These are phyloP conservation scores for Cephus sareptanus DNA, from an alignment of 2,888 invertebrate genomes.

Conservation along the genomic window DNA sequence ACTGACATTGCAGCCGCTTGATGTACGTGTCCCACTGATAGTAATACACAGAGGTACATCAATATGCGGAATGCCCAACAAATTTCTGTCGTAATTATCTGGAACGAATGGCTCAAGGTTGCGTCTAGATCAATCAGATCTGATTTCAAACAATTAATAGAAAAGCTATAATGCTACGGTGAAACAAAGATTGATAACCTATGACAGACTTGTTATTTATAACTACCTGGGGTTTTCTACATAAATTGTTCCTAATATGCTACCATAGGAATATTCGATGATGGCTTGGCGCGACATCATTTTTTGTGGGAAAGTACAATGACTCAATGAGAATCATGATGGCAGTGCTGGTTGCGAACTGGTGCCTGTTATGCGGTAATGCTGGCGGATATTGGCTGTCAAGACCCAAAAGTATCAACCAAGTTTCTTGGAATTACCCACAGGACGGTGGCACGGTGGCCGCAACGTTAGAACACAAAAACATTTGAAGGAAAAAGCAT, in stretches of 20 bases:
- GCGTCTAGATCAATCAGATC: not conserved
- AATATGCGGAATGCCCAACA: not conserved
- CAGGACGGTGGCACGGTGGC: not conserved
- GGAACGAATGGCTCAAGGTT: not conserved
- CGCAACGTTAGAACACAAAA: not conserved
- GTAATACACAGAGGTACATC: not conserved
- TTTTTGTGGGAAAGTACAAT: conserved; percentile 32
- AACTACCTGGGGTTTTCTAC: not conserved
- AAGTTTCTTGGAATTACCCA: not conserved
- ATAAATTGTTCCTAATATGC: not conserved
- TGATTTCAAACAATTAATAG: not conserved
- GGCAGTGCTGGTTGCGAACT: not conserved
- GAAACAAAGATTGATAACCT: not conserved
- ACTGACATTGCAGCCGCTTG: not conserved
- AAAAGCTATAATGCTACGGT: not conserved
- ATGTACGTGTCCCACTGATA: not conserved
- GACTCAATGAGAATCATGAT: conserved; percentile 29
- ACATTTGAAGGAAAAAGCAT: no score
- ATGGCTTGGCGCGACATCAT: not conserved
- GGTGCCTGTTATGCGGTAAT: not conserved
- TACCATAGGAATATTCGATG: not conserved
- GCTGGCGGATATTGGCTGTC: not conserved
- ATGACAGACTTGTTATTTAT: not conserved
- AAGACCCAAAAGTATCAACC: not conserved
- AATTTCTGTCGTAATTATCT: not conserved